A percentile compares a stretch with the other conserved stretches of the same genome.
These are phyloP conservation scores for Eilema caniola DNA, from an alignment of 2,888 invertebrate genomes.

Conservation along the genomic window DNA sequence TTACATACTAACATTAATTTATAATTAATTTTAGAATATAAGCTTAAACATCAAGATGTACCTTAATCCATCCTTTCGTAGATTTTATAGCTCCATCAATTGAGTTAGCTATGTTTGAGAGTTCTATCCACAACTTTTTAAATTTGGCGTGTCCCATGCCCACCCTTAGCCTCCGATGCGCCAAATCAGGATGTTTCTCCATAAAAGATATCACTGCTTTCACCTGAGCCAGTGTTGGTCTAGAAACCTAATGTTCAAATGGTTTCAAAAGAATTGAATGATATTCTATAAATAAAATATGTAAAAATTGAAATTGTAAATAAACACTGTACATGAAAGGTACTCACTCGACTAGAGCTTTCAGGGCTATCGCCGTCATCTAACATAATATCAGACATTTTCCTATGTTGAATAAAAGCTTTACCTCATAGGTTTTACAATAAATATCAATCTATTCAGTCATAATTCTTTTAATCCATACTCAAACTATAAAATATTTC, in stretches of 20 bases:
- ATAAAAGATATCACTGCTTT: conserved; percentile 71
- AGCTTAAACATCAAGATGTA: conserved; percentile 41
- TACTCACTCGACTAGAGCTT: conserved; percentile 41
- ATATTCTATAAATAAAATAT: neutral
- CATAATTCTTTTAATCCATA: neutral
- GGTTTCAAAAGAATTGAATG: neutral
- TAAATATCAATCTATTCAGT: neutral
- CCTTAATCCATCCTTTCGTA: conserved; percentile 78
- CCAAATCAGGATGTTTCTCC: conserved; percentile 73
- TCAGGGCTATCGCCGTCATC: conserved; percentile 43
- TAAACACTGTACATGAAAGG: neutral
- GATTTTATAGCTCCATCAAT: conserved; percentile 71
- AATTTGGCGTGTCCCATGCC: conserved; percentile 66
- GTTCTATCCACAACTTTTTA: conserved; percentile 71
- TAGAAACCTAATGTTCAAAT: conserved; percentile 55
- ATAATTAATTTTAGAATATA: no score
- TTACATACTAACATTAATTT: no score
- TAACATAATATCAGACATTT: conserved; percentile 43
- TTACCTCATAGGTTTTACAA: neutral
- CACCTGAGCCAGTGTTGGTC: conserved; percentile 73
- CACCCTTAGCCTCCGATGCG: conserved; percentile 65
- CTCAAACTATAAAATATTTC: neutral
- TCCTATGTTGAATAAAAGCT: neutral
- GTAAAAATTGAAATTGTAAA: neutral
- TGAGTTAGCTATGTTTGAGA: conserved; percentile 67